Conservation (phyloP, 2,797 vertebrate genomes). For the Lepus townsendii region DNA sequence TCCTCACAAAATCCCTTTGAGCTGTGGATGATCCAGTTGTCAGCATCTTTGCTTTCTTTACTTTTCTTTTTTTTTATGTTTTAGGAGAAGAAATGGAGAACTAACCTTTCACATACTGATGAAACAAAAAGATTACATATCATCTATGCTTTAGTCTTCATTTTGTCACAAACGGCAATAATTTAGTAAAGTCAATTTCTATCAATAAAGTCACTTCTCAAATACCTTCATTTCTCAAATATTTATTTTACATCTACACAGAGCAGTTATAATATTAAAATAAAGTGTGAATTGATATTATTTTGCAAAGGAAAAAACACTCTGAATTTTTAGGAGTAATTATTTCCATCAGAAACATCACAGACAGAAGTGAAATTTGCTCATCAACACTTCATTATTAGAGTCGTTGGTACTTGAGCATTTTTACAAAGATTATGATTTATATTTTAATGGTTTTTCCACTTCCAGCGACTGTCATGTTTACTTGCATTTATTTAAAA, state of each 20-base stretch:
- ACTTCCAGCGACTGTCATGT: constrained; percentile 46
- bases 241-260: not conserved
- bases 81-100: not conserved
- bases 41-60: not conserved
- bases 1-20: not conserved
- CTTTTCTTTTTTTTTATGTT: not conserved
- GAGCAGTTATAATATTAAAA: not conserved
- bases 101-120: not conserved
- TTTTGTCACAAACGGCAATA: constrained; percentile 39
- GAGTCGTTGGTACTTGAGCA: not conserved
- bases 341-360: constrained; percentile 65
- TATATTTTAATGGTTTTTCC: constrained; percentile 54
- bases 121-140: not conserved
- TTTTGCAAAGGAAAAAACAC: not conserved
- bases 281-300: constrained; percentile 62
- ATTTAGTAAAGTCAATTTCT: constrained; percentile 32
- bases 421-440: constrained; percentile 67
- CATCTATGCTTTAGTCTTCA: not conserved
- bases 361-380: constrained; percentile 63
- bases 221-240: constrained; percentile 42
- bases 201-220: constrained; percentile 28
- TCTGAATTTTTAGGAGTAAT: constrained; percentile 58
- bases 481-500: constrained; percentile 58
- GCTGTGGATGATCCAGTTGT: not conserved
- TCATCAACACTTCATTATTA: constrained; percentile 65